Percentiles rank a stretch among this genome's conserved stretches.
phyloP scores from a whole-genome alignment of 2,888 invertebrate genomes.

The Hemithea aestivaria region DNA sequence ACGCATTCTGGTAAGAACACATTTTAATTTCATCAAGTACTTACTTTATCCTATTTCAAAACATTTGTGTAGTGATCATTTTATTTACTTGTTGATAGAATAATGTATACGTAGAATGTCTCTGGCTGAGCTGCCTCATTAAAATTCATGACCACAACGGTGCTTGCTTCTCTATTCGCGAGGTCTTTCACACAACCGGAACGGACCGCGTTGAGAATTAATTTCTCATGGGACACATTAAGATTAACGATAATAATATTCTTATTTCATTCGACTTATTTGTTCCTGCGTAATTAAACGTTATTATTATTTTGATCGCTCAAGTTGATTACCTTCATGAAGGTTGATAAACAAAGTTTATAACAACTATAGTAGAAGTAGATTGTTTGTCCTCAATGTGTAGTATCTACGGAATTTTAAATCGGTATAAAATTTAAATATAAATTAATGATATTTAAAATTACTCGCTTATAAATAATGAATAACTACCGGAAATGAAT shows the following conservation, averaged over 20 bases:
- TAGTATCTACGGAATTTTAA: too few species aligned
- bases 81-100: too few species aligned
- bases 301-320: slow-evolving; percentile 4
- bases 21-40: too few species aligned
- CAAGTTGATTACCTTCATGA: slow-evolving; percentile 9
- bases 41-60: too few species aligned
- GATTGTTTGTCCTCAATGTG: slow-evolving; percentile 4
- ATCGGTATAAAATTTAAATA: too few species aligned
- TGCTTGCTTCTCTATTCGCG: slow-evolving; percentile 16
- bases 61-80: too few species aligned
- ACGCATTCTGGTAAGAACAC: slow-evolving; percentile 4
- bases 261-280: too few species aligned
- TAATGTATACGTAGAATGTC: neutral
- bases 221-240: slow-evolving; percentile 35
- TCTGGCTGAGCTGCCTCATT: slow-evolving; percentile 3
- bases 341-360: slow-evolving; percentile 8
- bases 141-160: slow-evolving; percentile 9
- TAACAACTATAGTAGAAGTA: neutral
- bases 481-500: too few species aligned
- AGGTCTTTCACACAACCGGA: slow-evolving; percentile 21
- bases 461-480: too few species aligned
- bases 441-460: too few species aligned
- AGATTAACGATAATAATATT: too few species aligned
- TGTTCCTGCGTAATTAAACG: neutral
- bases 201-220: slow-evolving; percentile 30